These are phyloP conservation scores for Drosophila takahashii DNA, from an alignment of 1,140 invertebrate genomes.

Conservation along the genomic window DNA sequence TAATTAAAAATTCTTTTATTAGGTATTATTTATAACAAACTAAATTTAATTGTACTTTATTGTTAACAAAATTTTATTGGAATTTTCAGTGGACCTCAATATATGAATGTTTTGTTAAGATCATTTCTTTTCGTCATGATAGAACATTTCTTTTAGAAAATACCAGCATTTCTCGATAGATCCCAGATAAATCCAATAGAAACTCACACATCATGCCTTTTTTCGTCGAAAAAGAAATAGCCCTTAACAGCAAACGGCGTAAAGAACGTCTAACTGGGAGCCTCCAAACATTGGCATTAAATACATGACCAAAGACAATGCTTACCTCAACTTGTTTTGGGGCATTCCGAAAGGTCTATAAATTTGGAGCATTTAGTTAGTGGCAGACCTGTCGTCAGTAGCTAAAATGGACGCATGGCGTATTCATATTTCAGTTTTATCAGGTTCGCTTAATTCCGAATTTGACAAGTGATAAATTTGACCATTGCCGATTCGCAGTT, in stretches of 20 bases:
- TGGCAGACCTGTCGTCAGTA: slow-evolving; percentile 53
- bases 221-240: not conserved
- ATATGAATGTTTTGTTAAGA: too few species aligned
- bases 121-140: not conserved
- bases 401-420: slow-evolving; percentile 34
- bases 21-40: too few species aligned
- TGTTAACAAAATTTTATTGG: too few species aligned
- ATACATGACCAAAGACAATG: slow-evolving; percentile 13
- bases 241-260: not conserved
- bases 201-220: slow-evolving; percentile 37
- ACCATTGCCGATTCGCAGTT: slow-evolving; percentile 7
- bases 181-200: too few species aligned
- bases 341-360: slow-evolving; percentile 30
- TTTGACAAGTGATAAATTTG: slow-evolving; percentile 56
- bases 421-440: slow-evolving; percentile 54
- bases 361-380: slow-evolving; percentile 51
- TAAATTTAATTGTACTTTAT: too few species aligned
- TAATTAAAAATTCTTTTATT: too few species aligned
- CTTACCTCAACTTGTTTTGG: not conserved
- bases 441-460: slow-evolving; percentile 39
- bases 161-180: not conserved
- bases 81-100: too few species aligned
- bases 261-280: slow-evolving; percentile 34
- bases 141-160: not conserved
- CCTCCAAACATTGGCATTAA: slow-evolving; percentile 24